phyloP scores from a whole-genome alignment of 35 echinoderm and acorn worm genomes.

The Heliocidaris tuberculata region DNA sequence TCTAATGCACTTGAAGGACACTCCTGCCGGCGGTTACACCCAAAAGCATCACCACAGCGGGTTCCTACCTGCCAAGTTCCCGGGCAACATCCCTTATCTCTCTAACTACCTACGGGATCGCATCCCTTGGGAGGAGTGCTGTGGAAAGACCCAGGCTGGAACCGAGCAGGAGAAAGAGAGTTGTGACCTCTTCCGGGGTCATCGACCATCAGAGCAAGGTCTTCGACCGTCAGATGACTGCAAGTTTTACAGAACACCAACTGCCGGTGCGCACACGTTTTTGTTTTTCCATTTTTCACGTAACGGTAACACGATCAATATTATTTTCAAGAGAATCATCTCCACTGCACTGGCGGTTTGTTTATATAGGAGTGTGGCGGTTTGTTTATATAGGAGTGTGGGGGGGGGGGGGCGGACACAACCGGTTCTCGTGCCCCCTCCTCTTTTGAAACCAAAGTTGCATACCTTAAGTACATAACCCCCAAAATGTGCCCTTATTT shows the following conservation, averaged over 20 bases:
- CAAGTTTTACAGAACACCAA: conserved; percentile 64
- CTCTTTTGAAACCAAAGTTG: no score
- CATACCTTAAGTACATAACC: no score
- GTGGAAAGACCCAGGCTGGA: conserved; percentile 36
- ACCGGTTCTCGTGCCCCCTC: no score
- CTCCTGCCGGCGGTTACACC: conserved; percentile 60
- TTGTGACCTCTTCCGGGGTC: conserved; percentile 60
- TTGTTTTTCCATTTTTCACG: neutral
- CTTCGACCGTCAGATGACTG: conserved; percentile 76
- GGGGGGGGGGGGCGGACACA: no score
- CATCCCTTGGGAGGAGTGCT: conserved; percentile 91
- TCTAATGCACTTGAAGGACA: conserved; percentile 69
- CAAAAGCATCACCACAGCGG: conserved; percentile 68
- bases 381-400: no score
- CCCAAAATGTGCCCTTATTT: no score
- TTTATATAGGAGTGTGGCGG: no score
- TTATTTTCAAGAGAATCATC: no score
- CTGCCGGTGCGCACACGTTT: conserved; percentile 59
- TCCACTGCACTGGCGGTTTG: no score
- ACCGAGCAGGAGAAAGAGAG: neutral
- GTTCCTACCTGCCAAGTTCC: conserved; percentile 35
- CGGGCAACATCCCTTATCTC: conserved; percentile 74
- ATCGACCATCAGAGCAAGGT: conserved; percentile 58
- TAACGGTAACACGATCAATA: no score
- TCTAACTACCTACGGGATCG: conserved; percentile 75